Conservation (phyloP, 2,113 vertebrate genomes). For the Sceloporus tristichus region DNA sequence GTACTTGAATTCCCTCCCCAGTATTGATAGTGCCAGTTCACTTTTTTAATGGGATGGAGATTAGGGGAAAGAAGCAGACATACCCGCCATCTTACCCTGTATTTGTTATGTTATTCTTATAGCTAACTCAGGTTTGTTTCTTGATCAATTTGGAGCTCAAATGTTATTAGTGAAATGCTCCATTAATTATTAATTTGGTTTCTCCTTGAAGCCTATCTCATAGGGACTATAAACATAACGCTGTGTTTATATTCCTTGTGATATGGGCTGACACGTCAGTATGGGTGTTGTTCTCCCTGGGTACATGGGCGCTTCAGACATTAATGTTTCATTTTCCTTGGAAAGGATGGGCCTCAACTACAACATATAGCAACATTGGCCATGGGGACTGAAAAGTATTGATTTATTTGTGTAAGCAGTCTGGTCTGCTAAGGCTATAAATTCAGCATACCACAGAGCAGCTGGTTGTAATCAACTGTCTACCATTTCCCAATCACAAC, state of each 20-base stretch:
- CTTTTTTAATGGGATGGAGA: background rate
- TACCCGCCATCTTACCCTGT: background rate
- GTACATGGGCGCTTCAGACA: background rate
- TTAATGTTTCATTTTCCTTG: conserved; percentile 12
- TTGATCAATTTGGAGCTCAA: background rate
- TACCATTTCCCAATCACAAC: background rate
- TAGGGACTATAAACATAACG: background rate
- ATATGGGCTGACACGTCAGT: background rate
- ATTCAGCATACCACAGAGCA: background rate
- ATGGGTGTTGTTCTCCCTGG: background rate
- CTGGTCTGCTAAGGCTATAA: background rate
- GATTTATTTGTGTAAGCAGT: background rate
- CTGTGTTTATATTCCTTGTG: background rate
- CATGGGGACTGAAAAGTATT: background rate
- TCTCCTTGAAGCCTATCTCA: background rate
- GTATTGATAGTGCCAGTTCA: background rate
- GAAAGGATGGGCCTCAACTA: background rate
- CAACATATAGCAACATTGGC: background rate
- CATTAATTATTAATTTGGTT: conserved; percentile 4
- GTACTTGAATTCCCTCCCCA: background rate
- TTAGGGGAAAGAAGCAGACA: background rate
- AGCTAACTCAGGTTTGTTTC: background rate
- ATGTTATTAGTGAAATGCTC: background rate
- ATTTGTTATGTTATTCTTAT: background rate
- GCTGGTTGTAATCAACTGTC: background rate